Evolutionary conservation across 2,797 vertebrate genomes (phyloP).

Genomic region (Gallinago solitaria): DNA sequence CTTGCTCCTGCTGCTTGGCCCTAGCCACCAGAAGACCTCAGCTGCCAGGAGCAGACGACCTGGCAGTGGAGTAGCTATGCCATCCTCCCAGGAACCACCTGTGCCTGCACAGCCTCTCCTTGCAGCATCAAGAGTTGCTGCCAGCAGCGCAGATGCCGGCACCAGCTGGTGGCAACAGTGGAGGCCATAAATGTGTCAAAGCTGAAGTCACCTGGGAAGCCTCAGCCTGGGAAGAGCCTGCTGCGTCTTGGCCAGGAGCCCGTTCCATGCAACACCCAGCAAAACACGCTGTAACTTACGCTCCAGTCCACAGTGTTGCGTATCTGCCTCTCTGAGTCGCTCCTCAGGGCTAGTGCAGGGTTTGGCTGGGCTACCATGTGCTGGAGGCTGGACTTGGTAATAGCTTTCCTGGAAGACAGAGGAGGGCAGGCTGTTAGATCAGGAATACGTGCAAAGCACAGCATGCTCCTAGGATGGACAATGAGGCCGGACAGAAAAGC

Average conservation of each 20-base stretch:
- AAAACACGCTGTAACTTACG: constrained; percentile 79
- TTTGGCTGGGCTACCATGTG: constrained; percentile 85
- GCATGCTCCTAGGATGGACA: not conserved
- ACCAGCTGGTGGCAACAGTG: not conserved
- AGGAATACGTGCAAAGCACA: not conserved
- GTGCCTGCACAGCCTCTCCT: not conserved
- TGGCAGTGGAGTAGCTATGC: not conserved
- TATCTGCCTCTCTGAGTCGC: constrained; percentile 83
- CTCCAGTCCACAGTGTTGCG: constrained; percentile 91
- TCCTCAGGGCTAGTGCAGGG: constrained; percentile 73
- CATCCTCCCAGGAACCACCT: not conserved
- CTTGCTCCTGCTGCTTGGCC: not conserved
- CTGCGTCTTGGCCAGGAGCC: not conserved
- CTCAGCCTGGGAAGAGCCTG: not conserved
- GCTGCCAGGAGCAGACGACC: not conserved
- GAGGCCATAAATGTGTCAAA: constrained; percentile 23
- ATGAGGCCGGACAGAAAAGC: not conserved
- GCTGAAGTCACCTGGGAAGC: not conserved
- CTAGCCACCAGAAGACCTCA: not conserved
- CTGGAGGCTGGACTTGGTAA: constrained; percentile 89
- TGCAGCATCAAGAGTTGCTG: not conserved
- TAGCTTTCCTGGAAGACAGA: constrained; percentile 89
- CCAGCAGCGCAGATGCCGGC: constrained; percentile 35
- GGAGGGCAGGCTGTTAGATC: not conserved
- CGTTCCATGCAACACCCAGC: not conserved